Base-by-base conservation (phyloP, 35 echinoderm and acorn worm genomes). In the Ophioderma brevispina region DNA sequence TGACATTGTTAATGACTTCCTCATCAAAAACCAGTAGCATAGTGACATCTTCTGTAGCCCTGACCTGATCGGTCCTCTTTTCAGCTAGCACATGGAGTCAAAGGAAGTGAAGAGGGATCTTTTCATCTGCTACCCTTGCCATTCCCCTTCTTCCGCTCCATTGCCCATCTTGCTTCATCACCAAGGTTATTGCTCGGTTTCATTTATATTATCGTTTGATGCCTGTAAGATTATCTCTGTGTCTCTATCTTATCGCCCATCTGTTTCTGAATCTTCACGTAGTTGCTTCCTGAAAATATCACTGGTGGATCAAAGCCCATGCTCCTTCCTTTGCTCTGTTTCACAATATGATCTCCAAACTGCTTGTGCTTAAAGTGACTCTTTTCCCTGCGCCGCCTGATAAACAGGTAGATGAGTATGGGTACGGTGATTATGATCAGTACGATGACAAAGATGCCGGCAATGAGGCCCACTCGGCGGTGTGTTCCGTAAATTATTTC, bases 371-470 rank as follows among this genome's bases (percentile, higher is more conserved):
- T 25, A 70, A 70, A 25, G 15, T 18, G 10, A 30, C n/a, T 70
- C 59, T 46, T 46, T 46, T 46, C 41, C 17, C 59, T 70, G 41
- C 90, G 64, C 25, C 50, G 64, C 25, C 77, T 17, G 30, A 85
- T 35, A 46, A 55, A 89, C 49, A 89, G 11, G 11, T 38, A 38
- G 17, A 86, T 40, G 13, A 64, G 36, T 0, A 86, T 33, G 1
- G 78, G 36, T 35, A 90, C 33, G n/a, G 90, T 81, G 87, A 90
- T 84, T 21, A 94, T 35, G 64, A 90, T 21, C 14, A 93, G 15
- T n/a, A 94, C 59, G 56, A 94, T 46, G 46, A 85, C 39, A 40
- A 76, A 1, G 63, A 94, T 86, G 43, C 83, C 33, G 13, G 75
- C 36, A 5, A 77, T 40, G n/a, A 85, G 34, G 4, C 80, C 87